phyloP scores from a whole-genome alignment of 2,797 vertebrate species.

The Lepidocolaptes lacrymiger region DNA sequence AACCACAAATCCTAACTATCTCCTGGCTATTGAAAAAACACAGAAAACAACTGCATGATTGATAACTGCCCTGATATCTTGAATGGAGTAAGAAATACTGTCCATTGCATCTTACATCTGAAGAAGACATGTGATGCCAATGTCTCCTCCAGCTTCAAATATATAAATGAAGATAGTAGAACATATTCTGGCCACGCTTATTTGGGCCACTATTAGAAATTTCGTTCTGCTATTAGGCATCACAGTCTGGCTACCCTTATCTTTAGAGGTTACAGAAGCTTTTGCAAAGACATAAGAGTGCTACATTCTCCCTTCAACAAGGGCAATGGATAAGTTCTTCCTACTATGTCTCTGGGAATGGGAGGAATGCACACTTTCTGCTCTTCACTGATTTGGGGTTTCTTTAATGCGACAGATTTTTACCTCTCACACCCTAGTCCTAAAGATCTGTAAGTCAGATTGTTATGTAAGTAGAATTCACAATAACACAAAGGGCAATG shows the following conservation, averaged over 20 bases:
- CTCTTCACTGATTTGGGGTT: neutral
- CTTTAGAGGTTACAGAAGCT: neutral
- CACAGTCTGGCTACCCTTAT: neutral
- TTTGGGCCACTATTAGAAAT: neutral
- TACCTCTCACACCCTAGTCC: neutral
- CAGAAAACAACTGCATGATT: neutral
- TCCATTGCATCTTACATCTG: neutral
- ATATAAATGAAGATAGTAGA: neutral
- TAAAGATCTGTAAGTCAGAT: neutral
- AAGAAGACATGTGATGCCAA: neutral
- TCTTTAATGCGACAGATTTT: neutral
- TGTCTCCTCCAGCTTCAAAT: neutral
- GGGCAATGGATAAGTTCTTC: neutral
- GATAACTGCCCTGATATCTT: neutral
- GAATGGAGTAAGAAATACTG: neutral
- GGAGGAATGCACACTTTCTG: neutral
- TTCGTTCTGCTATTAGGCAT: neutral
- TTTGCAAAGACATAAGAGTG: neutral
- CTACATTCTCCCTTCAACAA: neutral
- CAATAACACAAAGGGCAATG: neutral
- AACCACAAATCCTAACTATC: neutral
- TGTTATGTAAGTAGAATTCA: neutral
- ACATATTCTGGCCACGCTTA: neutral
- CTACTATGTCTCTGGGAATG: neutral
- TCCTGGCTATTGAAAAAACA: neutral